A percentile compares a stretch with the other conserved stretches of the same genome.
Conservation (phyloP, 2,113 vertebrate genomes). For the Passer montanus region DNA sequence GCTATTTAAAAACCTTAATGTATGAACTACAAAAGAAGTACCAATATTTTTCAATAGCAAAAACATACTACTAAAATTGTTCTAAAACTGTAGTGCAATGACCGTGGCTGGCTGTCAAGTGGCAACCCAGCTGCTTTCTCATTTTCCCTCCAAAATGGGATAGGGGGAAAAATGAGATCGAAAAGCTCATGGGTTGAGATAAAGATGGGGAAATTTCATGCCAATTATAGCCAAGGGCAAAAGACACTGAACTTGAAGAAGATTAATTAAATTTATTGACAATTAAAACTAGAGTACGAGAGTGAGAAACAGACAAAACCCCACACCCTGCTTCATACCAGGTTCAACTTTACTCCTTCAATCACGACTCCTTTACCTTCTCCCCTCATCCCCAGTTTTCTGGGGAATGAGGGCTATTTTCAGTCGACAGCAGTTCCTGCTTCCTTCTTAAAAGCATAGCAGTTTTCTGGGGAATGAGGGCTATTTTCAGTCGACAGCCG, state of each 20-base stretch:
- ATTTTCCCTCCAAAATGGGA: neutral
- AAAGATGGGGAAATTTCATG: neutral
- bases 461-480: accelerated
- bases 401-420: accelerated
- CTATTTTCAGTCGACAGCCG: neutral
- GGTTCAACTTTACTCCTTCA: neutral
- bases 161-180: neutral
- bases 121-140: neutral
- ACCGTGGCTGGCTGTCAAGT: neutral
- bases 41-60: neutral
- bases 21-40: neutral
- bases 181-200: neutral
- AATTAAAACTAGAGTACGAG: neutral
- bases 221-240: neutral
- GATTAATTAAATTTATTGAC: neutral
- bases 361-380: neutral
- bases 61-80: neutral
- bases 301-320: neutral
- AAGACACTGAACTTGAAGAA: neutral
- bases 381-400: accelerated
- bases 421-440: neutral
- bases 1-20: neutral
- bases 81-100: neutral
- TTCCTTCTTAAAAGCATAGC: neutral
- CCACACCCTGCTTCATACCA: neutral